Conservation (phyloP, 2,113 vertebrate species). For the Lepisosteus osseus region DNA sequence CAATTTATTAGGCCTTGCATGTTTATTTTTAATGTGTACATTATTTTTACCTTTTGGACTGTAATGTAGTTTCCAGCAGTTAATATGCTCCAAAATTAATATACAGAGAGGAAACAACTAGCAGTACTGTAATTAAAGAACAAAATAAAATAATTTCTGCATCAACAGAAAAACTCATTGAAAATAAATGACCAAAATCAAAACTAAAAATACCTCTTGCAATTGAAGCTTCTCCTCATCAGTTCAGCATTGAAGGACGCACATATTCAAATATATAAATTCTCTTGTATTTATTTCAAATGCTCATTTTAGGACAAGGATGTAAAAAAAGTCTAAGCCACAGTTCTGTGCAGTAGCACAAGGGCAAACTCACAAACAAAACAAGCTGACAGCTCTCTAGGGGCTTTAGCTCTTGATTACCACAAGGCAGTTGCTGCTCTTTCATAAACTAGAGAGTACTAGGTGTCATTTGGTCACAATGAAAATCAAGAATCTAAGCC, state of each 20-base stretch:
- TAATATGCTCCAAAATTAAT: too few relatives aligned
- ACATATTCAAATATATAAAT: neutral
- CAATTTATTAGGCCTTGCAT: too few relatives aligned
- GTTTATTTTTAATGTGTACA: too few relatives aligned
- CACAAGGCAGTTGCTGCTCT: slow-evolving; percentile 50
- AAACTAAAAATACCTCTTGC: neutral
- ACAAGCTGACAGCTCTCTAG: slow-evolving; percentile 40
- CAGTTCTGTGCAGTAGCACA: slow-evolving; percentile 39
- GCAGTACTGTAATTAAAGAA: too few relatives aligned
- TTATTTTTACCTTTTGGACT: too few relatives aligned
- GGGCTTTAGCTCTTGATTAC: slow-evolving; percentile 50
- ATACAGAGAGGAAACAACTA: too few relatives aligned
- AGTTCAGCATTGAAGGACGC: neutral
- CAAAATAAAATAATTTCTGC: too few relatives aligned
- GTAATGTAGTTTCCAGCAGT: too few relatives aligned
- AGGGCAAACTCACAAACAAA: slow-evolving; percentile 46
- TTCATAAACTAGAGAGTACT: slow-evolving; percentile 44
- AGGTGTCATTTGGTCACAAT: slow-evolving; percentile 25
- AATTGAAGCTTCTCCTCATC: neutral
- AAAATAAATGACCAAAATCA: neutral
- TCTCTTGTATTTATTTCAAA: neutral
- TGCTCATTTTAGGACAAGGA: neutral
- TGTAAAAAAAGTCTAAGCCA: slow-evolving; percentile 32
- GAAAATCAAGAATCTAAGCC: slow-evolving; percentile 53
- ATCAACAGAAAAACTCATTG: too few relatives aligned